phyloP scores from a whole-genome alignment of 2,888 invertebrate species.

The Polyommatus iphigenia region DNA sequence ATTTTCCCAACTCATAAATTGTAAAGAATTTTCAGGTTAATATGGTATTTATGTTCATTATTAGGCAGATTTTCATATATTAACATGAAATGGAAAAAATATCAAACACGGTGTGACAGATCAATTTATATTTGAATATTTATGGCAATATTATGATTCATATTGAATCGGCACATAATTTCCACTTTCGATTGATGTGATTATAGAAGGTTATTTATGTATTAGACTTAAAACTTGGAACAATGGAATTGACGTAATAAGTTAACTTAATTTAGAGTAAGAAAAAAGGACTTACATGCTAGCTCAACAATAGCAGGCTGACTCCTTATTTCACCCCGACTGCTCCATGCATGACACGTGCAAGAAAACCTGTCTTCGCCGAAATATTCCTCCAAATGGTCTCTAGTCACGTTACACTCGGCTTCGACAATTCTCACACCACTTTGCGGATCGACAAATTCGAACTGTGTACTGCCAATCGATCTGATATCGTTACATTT shows the following conservation, averaged over 20 bases:
- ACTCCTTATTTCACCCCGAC: conserved; percentile 91
- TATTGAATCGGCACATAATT: background rate
- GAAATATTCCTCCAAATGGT: conserved; percentile 96
- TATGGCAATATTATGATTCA: conserved; percentile 9
- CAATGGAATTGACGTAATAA: background rate
- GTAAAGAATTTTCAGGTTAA: conserved; percentile 5
- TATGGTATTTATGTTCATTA: background rate
- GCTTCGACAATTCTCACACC: conserved; percentile 93
- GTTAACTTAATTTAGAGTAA: background rate
- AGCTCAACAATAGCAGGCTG: conserved; percentile 93
- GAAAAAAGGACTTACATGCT: conserved; percentile 90
- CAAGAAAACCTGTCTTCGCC: conserved; percentile 94
- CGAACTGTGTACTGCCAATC: conserved; percentile 85
- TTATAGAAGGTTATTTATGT: background rate
- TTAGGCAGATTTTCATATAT: background rate
- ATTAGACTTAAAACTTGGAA: background rate
- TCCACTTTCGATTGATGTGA: conserved; percentile 7
- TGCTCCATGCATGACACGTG: conserved; percentile 96
- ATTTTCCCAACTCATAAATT: conserved; percentile 12
- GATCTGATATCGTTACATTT: conserved; percentile 92
- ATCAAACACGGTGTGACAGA: background rate
- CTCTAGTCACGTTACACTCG: conserved; percentile 91
- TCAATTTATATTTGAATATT: conserved; percentile 4
- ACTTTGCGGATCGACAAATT: conserved; percentile 94
- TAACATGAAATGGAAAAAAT: conserved; percentile 2